These are phyloP conservation scores for Picus viridis DNA, from an alignment of 2,797 vertebrate genomes.

Conservation along the genomic window DNA sequence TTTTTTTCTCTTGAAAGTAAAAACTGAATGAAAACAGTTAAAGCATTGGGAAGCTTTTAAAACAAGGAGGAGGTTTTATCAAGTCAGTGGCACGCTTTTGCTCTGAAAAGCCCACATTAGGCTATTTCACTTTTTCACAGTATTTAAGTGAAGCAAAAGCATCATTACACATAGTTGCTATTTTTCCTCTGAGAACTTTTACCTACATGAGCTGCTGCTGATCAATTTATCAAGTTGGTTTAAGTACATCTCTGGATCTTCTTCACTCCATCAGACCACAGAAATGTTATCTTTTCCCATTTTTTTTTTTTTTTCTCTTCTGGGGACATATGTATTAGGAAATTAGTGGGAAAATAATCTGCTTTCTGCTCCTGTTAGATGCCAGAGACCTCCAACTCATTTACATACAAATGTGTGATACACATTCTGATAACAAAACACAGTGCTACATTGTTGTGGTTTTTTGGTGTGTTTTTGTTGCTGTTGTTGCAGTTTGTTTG, in stretches of 20 bases:
- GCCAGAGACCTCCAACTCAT: not conserved
- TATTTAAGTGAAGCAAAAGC: not conserved
- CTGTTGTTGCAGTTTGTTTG: too few species aligned
- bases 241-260: not conserved
- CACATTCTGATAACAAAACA: not conserved
- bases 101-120: not conserved
- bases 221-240: not conserved
- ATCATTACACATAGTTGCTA: not conserved
- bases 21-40: not conserved
- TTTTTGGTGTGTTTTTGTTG: too few species aligned
- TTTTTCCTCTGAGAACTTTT: constrained; percentile 9
- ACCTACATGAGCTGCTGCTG: fast-evolving
- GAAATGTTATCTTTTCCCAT: not conserved
- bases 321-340: not conserved
- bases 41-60: not conserved
- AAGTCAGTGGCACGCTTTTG: not conserved
- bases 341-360: not conserved
- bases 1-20: not conserved
- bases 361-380: not conserved
- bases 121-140: not conserved
- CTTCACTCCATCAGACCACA: not conserved
- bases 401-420: not conserved
- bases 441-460: not conserved
- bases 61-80: not conserved
- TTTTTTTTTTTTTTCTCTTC: not conserved